phyloP scores from a whole-genome alignment of 2,797 vertebrate genomes.

The Choloepus didactylus region DNA sequence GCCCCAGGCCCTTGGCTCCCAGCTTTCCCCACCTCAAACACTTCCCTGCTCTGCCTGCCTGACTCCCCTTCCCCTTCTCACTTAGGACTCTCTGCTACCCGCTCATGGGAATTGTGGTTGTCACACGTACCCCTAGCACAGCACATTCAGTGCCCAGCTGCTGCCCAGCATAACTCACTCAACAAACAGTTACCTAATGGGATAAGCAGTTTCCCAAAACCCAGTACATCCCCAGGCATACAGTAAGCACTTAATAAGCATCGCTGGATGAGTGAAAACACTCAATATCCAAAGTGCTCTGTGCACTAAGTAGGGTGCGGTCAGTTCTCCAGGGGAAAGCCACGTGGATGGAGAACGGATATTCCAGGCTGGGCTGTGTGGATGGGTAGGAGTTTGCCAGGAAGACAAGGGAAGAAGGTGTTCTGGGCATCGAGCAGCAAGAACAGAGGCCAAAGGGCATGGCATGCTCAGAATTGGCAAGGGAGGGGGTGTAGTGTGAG shows the following conservation, averaged over 20 bases:
- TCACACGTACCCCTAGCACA: not conserved
- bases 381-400: too few species aligned
- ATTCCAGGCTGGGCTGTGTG: not conserved
- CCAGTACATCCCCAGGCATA: not conserved
- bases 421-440: not conserved
- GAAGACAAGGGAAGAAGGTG: not conserved
- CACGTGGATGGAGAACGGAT: accelerated
- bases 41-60: not conserved
- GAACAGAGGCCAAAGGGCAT: not conserved
- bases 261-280: not conserved
- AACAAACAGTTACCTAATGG: not conserved
- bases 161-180: not conserved
- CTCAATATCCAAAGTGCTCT: not conserved
- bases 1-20: not conserved
- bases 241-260: not conserved
- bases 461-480: not conserved
- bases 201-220: not conserved
- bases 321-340: not conserved
- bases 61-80: not conserved
- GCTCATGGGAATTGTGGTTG: not conserved
- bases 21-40: not conserved
- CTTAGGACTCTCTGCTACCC: not conserved
- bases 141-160: not conserved
- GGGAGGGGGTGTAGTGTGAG: too few species aligned
- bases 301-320: accelerated